Evolutionary conservation across 1,140 invertebrate genomes (phyloP).

Genomic region (Trichonephila inaurata): DNA sequence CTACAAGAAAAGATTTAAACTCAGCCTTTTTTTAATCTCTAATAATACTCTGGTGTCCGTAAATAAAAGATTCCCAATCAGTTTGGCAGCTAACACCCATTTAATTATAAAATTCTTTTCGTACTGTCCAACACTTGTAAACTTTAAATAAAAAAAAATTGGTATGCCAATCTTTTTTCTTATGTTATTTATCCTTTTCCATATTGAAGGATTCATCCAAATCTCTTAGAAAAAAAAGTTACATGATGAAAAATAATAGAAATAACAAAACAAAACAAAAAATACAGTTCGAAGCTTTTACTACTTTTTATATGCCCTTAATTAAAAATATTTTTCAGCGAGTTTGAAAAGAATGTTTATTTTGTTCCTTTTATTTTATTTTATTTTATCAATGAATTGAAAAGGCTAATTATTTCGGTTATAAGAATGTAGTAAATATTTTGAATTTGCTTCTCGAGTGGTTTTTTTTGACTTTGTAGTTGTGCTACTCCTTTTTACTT

Average conservation of each 20-base stretch:
- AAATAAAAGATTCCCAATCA: no score
- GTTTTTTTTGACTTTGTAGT: neutral
- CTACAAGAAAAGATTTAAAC: no score
- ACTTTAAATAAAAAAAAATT: no score
- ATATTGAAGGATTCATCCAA: neutral
- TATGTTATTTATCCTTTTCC: neutral
- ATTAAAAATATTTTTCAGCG: neutral
- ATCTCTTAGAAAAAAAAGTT: neutral
- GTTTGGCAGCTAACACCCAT: no score
- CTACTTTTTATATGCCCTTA: neutral
- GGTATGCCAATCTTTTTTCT: no score
- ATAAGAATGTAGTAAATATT: neutral
- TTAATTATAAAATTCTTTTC: no score
- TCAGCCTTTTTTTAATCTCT: no score
- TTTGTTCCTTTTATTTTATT: neutral
- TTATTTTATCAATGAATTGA: neutral
- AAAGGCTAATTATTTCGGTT: neutral
- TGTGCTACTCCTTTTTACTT: no score
- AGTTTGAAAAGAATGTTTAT: neutral
- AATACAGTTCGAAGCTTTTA: neutral
- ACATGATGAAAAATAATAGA: neutral
- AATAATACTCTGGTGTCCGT: no score
- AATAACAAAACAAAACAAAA: neutral
- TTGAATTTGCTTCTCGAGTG: neutral
- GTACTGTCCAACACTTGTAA: no score